phyloP scores from a whole-genome alignment of 2,888 invertebrate species.

The Vannuccia rotundouncinata region DNA sequence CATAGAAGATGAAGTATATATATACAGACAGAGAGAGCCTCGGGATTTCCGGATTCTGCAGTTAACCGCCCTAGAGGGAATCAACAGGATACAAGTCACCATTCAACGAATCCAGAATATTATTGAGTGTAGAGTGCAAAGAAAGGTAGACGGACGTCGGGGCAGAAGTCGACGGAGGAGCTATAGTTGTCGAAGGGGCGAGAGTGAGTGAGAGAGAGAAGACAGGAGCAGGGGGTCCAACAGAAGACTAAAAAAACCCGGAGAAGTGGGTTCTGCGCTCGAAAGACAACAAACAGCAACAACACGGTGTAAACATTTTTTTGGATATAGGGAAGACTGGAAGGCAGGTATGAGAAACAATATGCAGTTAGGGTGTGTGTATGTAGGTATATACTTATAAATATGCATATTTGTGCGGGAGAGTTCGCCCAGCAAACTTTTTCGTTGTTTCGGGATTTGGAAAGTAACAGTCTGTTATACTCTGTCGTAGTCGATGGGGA shows the following conservation, averaged over 20 bases:
- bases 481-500: too few relatives aligned
- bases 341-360: not conserved
- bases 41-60: not conserved
- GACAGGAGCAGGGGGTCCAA: conserved; percentile 5
- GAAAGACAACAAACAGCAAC: conserved; percentile 23
- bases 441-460: not conserved
- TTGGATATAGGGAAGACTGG: not conserved
- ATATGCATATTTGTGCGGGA: not conserved
- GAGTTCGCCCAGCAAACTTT: not conserved
- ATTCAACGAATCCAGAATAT: not conserved
- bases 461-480: too few relatives aligned
- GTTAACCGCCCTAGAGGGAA: not conserved
- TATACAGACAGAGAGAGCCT: not conserved
- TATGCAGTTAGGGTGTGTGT: not conserved
- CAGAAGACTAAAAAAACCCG: not conserved
- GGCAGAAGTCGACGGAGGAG: not conserved
- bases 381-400: not conserved
- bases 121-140: not conserved
- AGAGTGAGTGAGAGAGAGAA: not conserved
- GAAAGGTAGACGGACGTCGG: not conserved
- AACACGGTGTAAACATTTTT: not conserved
- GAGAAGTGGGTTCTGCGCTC: conserved; percentile 9
- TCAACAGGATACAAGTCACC: not conserved
- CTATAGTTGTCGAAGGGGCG: not conserved
- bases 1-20: not conserved